Evolutionary conservation across 2,113 vertebrate genomes (phyloP).

Genomic region (Neolamprologus kungweensis): DNA sequence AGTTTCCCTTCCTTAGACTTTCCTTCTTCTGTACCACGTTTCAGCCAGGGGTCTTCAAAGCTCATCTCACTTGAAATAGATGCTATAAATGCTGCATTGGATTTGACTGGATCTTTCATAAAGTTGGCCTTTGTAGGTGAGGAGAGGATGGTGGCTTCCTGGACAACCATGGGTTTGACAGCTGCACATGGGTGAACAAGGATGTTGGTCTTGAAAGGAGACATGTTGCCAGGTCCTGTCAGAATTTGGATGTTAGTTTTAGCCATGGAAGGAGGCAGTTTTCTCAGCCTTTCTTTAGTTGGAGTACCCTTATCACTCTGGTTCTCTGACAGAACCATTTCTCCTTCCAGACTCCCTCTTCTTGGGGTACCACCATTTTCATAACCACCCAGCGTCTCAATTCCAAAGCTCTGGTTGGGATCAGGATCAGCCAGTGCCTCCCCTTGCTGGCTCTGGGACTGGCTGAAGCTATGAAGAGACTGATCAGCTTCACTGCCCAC

Average conservation of each 20-base stretch:
- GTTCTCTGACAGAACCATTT: conserved; percentile 66
- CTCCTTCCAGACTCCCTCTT: conserved; percentile 62
- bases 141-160: conserved; percentile 51
- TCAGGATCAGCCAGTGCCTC: conserved; percentile 85
- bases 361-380: neutral
- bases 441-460: conserved; percentile 81
- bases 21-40: conserved; percentile 72
- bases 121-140: conserved; percentile 32
- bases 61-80: conserved; percentile 71
- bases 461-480: conserved; percentile 87
- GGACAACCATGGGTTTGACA: conserved; percentile 74
- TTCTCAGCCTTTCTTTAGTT: conserved; percentile 72
- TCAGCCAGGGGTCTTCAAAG: conserved; percentile 95
- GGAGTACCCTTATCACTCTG: conserved; percentile 59
- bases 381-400: conserved; percentile 29
- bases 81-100: conserved; percentile 17
- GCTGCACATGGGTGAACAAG: conserved; percentile 80
- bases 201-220: conserved; percentile 82
- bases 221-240: conserved; percentile 68
- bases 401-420: conserved; percentile 11
- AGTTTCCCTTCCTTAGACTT: conserved; percentile 45
- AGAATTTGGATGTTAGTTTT: conserved; percentile 81
- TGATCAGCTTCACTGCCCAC: conserved; percentile 85
- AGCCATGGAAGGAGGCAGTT: conserved; percentile 76
- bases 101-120: conserved; percentile 59